Conservation (phyloP, 2,888 invertebrate species). For the Orthonychiurus folsomi region DNA sequence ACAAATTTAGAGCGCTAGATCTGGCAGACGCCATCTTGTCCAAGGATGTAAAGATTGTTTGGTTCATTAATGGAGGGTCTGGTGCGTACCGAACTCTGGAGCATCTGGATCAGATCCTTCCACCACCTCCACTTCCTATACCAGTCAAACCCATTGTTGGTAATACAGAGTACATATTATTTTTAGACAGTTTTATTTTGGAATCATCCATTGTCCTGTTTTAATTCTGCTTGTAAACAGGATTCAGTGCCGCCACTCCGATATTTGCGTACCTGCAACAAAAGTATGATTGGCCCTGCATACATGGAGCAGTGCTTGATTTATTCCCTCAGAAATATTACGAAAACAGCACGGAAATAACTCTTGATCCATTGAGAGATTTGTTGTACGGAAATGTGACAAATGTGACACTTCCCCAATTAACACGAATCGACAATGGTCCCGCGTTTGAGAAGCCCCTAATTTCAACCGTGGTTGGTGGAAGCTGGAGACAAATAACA, state of each 20-base stretch:
- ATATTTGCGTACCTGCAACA: not conserved
- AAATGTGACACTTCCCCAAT: not conserved
- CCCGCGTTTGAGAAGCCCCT: not conserved
- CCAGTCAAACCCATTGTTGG: not conserved
- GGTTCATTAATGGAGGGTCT: not conserved
- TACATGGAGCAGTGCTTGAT: not conserved
- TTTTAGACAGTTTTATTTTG: too few relatives aligned
- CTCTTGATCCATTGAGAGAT: not conserved
- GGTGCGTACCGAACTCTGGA: not conserved
- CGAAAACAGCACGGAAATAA: not conserved
- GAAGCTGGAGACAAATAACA: not conserved
- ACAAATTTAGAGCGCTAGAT: not conserved
- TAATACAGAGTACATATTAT: too few relatives aligned
- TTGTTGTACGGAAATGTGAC: not conserved
- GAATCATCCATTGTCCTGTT: too few relatives aligned
- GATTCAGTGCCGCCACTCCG: conserved; percentile 1
- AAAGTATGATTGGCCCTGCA: not conserved
- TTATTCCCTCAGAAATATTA: not conserved
- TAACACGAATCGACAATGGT: not conserved
- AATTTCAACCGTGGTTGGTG: not conserved
- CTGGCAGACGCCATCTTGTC: not conserved
- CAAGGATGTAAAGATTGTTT: not conserved
- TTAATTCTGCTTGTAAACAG: too few relatives aligned
- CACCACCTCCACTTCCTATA: not conserved
- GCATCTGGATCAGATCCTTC: not conserved